These are phyloP conservation scores for Neopelma chrysocephalum DNA, from an alignment of 2,797 vertebrate species.

Conservation along the genomic window DNA sequence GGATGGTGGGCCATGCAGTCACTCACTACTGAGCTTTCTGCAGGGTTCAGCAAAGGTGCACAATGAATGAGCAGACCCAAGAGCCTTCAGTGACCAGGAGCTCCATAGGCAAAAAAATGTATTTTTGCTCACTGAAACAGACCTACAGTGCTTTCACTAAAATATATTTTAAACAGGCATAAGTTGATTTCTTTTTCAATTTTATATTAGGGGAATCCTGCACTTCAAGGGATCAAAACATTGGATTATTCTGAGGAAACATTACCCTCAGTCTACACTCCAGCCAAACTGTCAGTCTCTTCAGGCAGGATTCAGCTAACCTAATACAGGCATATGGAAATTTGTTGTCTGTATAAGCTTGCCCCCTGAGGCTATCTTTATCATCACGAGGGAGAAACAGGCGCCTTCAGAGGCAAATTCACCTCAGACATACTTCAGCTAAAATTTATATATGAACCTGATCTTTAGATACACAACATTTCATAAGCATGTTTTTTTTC, in stretches of 20 bases:
- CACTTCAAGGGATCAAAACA: background rate
- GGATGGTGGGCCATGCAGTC: background rate
- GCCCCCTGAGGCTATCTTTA: background rate
- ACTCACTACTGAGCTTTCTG: background rate
- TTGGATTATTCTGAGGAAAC: background rate
- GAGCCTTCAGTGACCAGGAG: background rate
- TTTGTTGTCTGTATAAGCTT: background rate
- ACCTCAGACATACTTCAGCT: background rate
- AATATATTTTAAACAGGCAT: background rate
- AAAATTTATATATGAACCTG: background rate
- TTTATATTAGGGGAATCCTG: background rate
- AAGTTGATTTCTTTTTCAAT: background rate
- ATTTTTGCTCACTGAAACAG: background rate
- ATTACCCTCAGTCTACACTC: background rate
- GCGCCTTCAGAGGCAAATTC: background rate
- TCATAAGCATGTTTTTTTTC: background rate
- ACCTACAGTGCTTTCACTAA: background rate
- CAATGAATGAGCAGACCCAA: fast-evolving
- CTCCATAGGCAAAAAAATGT: background rate
- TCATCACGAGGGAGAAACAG: background rate
- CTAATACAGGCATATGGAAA: background rate
- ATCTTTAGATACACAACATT: background rate
- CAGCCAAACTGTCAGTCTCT: background rate
- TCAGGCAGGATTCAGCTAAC: background rate
- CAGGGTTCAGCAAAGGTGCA: background rate